A percentile compares a stretch with the other conserved stretches of the same genome.
phyloP scores from a whole-genome alignment of 2,888 invertebrate genomes.

The Tachystola acroxantha region DNA sequence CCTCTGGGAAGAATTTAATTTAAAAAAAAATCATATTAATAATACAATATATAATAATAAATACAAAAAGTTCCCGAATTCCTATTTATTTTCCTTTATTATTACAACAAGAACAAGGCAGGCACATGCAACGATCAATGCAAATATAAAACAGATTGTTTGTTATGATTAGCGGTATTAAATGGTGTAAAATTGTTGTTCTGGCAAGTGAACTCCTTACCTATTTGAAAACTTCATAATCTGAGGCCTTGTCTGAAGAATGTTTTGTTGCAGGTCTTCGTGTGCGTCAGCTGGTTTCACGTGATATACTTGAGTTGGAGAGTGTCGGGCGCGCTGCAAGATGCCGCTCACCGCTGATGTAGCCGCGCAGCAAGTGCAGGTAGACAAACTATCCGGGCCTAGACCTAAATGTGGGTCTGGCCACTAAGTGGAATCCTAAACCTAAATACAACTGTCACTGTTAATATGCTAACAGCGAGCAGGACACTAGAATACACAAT shows the following conservation, averaged over 20 bases:
- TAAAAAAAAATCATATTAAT: too few species aligned
- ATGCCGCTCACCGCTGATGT: slow-evolving; percentile 90
- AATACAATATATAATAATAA: too few species aligned
- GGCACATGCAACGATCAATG: too few species aligned
- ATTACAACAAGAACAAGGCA: too few species aligned
- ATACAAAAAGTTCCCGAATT: too few species aligned
- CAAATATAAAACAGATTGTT: too few species aligned
- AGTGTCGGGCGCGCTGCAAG: slow-evolving; percentile 65
- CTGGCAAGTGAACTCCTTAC: slow-evolving; percentile 7
- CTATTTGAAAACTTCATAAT: not conserved
- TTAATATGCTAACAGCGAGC: too few species aligned
- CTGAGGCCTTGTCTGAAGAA: not conserved
- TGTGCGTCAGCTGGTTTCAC: slow-evolving; percentile 71
- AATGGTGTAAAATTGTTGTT: slow-evolving; percentile 9
- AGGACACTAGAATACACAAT: too few species aligned
- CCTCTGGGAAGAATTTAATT: too few species aligned
- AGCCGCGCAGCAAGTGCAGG: slow-evolving; percentile 84
- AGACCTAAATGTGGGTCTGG: not conserved
- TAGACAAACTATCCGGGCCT: slow-evolving; percentile 19
- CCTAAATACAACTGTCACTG: too few species aligned
- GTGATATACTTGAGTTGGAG: slow-evolving; percentile 67
- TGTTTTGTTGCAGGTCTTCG: slow-evolving; percentile 45
- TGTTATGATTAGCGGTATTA: slow-evolving; percentile 8
- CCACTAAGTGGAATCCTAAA: too few species aligned
- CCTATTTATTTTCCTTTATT: too few species aligned